Conservation (phyloP, 2,113 vertebrate species). For the Haplotaxodon microlepis region DNA sequence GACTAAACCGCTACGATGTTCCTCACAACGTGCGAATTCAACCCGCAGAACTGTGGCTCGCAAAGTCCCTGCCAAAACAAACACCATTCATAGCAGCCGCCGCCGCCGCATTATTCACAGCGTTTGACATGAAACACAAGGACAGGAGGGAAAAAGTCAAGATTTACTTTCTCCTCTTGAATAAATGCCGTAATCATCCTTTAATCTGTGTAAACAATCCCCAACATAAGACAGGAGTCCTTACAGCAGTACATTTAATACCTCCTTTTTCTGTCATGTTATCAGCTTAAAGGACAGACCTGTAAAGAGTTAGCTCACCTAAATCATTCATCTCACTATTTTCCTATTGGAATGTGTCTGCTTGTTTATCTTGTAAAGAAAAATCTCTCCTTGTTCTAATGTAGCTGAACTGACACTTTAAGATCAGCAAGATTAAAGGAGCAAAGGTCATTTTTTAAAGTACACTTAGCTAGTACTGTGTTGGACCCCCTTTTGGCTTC, state of each 20-base stretch:
- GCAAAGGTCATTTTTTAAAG: not conserved
- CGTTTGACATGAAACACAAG: conserved; percentile 1
- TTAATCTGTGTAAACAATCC: not conserved
- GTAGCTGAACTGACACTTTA: not conserved
- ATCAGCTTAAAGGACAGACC: not conserved
- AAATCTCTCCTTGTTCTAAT: not conserved
- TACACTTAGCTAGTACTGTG: not conserved
- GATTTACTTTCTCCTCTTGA: not conserved
- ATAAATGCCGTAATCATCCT: not conserved
- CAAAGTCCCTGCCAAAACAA: conserved; percentile 29
- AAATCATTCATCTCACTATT: not conserved
- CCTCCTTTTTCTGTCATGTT: not conserved
- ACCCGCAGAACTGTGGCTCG: conserved; percentile 7
- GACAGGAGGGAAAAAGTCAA: not conserved
- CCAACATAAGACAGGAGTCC: not conserved
- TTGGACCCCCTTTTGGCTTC: not conserved
- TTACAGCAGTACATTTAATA: not conserved
- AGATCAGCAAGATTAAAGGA: not conserved
- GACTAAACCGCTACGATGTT: conserved; percentile 42
- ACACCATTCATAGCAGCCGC: not conserved
- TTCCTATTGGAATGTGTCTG: not conserved
- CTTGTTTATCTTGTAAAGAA: not conserved
- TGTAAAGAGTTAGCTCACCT: not conserved
- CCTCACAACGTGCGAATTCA: conserved; percentile 20
- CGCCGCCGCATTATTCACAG: conserved; percentile 26